A percentile compares a stretch with the other conserved stretches of the same genome.
Evolutionary conservation across 2,113 vertebrate species (phyloP).

Genomic region (Colossoma macropomum): DNA sequence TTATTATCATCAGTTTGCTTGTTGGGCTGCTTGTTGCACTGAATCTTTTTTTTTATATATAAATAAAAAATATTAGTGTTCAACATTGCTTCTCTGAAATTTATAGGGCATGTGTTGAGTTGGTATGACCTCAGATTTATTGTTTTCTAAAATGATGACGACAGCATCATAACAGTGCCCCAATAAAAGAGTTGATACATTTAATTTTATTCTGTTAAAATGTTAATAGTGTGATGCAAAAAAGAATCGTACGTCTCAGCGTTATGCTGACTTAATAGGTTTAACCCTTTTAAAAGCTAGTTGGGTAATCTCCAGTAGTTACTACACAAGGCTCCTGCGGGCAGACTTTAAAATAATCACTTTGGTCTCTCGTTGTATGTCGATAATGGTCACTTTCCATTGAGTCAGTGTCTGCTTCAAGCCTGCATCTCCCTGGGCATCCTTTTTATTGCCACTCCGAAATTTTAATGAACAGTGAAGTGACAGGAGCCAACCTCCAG

Average conservation of each 20-base stretch:
- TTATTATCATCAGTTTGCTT: not conserved
- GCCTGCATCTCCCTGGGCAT: conserved; percentile 35
- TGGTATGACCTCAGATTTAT: conserved; percentile 38
- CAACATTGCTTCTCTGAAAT: conserved; percentile 9
- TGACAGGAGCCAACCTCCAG: conserved; percentile 52
- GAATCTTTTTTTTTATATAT: too few relatives aligned
- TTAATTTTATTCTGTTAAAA: conserved; percentile 1
- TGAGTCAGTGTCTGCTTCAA: conserved; percentile 43
- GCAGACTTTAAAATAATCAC: conserved; percentile 23
- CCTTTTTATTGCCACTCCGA: conserved; percentile 48
- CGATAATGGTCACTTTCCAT: conserved; percentile 46
- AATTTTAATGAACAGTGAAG: conserved; percentile 62
- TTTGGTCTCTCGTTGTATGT: conserved; percentile 45
- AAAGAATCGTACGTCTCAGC: not conserved
- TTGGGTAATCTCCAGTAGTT: conserved; percentile 20
- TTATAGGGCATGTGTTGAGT: conserved; percentile 35
- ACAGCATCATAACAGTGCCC: not conserved
- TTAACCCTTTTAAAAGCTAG: conserved; percentile 9
- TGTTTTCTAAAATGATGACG: conserved; percentile 28
- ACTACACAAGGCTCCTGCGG: not conserved
- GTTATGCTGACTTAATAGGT: not conserved
- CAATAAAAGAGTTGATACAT: conserved; percentile 17
- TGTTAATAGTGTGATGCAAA: not conserved
- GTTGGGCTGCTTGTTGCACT: not conserved
- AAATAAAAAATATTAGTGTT: not conserved